phyloP scores from a whole-genome alignment of 2,888 invertebrate genomes.

The Euclidia mi region DNA sequence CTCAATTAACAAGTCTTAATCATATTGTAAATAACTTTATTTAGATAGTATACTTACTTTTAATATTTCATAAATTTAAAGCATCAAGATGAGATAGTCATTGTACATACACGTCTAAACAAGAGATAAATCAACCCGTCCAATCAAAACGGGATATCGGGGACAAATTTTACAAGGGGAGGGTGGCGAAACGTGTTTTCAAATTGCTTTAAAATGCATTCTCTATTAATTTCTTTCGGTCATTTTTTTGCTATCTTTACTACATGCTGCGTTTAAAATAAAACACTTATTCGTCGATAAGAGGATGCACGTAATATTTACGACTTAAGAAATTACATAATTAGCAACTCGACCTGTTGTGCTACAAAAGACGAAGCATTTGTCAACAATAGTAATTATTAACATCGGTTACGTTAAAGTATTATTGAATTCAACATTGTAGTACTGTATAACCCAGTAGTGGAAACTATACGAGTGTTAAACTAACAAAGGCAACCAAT shows the following conservation, averaged over 20 bases:
- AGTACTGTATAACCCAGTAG: constrained; percentile 24
- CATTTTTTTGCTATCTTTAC: constrained; percentile 23
- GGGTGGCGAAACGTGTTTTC: constrained; percentile 83
- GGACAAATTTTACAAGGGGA: constrained; percentile 86
- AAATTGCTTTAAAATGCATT: constrained; percentile 85
- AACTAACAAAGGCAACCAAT: constrained; percentile 69
- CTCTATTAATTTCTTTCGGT: constrained; percentile 78
- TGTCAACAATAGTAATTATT: too few species aligned
- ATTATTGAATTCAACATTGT: neutral
- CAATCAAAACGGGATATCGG: constrained; percentile 88
- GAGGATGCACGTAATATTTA: too few species aligned
- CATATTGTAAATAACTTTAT: neutral
- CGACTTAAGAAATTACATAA: too few species aligned
- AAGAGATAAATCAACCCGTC: constrained; percentile 88
- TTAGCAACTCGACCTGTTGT: too few species aligned
- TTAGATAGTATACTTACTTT: neutral
- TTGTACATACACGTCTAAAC: constrained; percentile 72
- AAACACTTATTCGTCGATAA: neutral
- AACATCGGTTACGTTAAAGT: neutral
- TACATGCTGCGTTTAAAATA: neutral
- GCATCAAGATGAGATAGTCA: constrained; percentile 74
- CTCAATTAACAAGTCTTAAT: too few species aligned
- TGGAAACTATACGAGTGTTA: constrained; percentile 49
- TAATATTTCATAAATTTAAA: constrained; percentile 24
- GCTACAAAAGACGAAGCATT: too few species aligned